Evolutionary conservation across 2,797 vertebrate genomes (phyloP).

Genomic region (Dendrocincla fuliginosa): DNA sequence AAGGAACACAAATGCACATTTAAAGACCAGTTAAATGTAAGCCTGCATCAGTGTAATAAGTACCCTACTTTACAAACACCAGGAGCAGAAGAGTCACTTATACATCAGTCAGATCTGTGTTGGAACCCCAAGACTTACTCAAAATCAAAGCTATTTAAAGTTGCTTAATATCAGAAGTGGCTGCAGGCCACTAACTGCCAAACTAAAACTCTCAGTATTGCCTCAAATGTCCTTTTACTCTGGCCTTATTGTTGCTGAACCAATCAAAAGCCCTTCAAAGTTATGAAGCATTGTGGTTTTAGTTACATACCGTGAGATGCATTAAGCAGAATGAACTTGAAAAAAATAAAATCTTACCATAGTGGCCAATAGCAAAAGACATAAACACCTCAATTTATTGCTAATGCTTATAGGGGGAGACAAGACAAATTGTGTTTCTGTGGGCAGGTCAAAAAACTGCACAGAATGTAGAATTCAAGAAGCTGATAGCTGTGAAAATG

Average conservation of each 20-base stretch:
- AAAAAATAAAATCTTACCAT: background rate
- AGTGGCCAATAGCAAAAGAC: background rate
- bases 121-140: background rate
- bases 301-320: background rate
- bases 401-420: background rate
- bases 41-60: background rate
- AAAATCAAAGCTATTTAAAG: constrained; percentile 34
- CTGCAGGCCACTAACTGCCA: background rate
- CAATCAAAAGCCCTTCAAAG: background rate
- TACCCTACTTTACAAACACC: background rate
- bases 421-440: background rate
- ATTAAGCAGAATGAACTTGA: background rate
- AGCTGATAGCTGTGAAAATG: background rate
- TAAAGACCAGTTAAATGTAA: background rate
- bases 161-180: background rate
- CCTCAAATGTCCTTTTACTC: background rate
- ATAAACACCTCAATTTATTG: background rate
- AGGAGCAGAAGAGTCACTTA: background rate
- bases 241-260: background rate
- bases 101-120: background rate
- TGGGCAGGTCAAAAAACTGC: background rate
- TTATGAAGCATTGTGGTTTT: background rate
- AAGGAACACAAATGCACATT: background rate
- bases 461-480: background rate
- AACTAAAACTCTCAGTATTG: background rate